phyloP scores from a whole-genome alignment of 1,140 invertebrate genomes.

The Bombus superbus region DNA sequence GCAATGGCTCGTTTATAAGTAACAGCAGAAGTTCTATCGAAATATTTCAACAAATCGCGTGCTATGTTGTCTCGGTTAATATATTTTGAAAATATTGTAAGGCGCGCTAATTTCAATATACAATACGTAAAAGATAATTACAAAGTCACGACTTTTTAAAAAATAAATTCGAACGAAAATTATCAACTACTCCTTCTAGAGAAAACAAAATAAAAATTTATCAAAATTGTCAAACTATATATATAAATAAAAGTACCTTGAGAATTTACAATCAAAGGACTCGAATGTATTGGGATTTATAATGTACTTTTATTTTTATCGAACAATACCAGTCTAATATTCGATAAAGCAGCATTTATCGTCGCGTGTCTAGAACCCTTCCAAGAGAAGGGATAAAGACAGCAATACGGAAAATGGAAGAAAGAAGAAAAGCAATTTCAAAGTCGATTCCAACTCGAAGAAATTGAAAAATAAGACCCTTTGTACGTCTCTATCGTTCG shows the following conservation, averaged over 20 bases:
- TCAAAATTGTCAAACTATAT: background rate
- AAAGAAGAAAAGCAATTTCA: slow-evolving; percentile 20
- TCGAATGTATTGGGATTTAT: background rate
- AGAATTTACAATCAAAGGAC: background rate
- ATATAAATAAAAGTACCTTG: background rate
- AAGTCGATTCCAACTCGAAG: slow-evolving; percentile 32
- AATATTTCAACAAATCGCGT: too few relatives aligned
- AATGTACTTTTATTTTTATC: background rate
- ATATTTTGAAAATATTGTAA: too few relatives aligned
- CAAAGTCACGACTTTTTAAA: too few relatives aligned
- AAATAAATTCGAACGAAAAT: too few relatives aligned
- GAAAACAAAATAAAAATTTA: too few relatives aligned
- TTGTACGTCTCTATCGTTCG: slow-evolving; percentile 11
- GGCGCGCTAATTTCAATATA: too few relatives aligned
- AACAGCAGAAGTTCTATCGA: too few relatives aligned
- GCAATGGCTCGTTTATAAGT: too few relatives aligned
- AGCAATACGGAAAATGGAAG: background rate
- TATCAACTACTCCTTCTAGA: too few relatives aligned
- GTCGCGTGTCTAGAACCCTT: background rate
- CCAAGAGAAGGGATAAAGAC: background rate
- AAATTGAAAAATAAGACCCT: slow-evolving; percentile 39
- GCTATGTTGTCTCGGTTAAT: too few relatives aligned
- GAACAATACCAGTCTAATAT: background rate
- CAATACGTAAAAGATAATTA: too few relatives aligned
- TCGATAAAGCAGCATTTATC: background rate